Conservation (phyloP, 2,888 invertebrate species). For the Heteropelma amictum region DNA sequence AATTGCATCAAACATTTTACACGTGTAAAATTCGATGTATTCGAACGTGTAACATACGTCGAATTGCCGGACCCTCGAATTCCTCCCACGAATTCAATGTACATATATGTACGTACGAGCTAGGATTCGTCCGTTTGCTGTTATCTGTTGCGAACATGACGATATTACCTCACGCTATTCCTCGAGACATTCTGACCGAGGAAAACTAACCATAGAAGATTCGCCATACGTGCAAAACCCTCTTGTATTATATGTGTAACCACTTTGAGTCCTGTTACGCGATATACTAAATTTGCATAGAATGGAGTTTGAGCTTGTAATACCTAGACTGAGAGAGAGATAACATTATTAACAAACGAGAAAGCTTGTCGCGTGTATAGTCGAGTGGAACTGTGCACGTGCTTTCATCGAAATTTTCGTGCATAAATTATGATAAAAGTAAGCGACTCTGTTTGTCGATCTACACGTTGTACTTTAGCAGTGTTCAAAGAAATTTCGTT, state of each 20-base stretch:
- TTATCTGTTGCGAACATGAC: constrained; percentile 29
- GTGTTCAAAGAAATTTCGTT: too few relatives aligned
- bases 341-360: constrained; percentile 35
- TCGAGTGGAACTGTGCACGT: too few relatives aligned
- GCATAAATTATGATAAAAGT: too few relatives aligned
- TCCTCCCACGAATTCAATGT: not conserved
- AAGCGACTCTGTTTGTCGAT: too few relatives aligned
- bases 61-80: constrained; percentile 13
- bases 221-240: constrained; percentile 1
- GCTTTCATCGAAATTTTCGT: too few relatives aligned
- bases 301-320: constrained; percentile 39
- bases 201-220: not conserved
- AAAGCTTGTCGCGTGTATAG: too few relatives aligned
- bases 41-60: constrained; percentile 3
- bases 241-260: constrained; percentile 12
- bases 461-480: too few relatives aligned
- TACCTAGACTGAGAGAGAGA: not conserved
- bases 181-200: constrained; percentile 10
- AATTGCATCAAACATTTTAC: constrained; percentile 16
- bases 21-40: not conserved
- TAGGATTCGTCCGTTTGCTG: constrained; percentile 25
- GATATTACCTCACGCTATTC: constrained; percentile 12
- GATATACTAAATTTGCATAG: constrained; percentile 57
- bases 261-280: constrained; percentile 40
- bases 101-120: too few relatives aligned